phyloP scores from a whole-genome alignment of 2,888 invertebrate species.

The Aspidapion aeneum region DNA sequence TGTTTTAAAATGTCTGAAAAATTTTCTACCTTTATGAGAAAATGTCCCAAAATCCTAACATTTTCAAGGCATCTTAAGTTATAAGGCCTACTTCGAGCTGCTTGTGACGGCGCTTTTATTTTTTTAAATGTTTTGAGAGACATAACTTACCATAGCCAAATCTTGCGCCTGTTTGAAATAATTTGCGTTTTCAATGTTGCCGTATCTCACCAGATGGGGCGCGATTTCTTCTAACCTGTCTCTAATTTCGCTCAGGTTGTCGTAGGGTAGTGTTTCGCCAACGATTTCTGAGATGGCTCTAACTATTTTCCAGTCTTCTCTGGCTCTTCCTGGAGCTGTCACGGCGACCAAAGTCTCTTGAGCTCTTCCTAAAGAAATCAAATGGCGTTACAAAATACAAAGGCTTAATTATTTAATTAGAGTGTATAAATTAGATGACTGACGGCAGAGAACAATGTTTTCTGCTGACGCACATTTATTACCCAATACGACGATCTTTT shows the following conservation, averaged over 20 bases:
- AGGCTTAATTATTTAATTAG: no score
- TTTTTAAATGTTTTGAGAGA: no score
- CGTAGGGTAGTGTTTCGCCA: conserved; percentile 68
- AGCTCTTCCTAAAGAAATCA: conserved; percentile 71
- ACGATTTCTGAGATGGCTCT: conserved; percentile 92
- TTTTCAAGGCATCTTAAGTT: not conserved
- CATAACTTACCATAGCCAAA: conserved; percentile 59
- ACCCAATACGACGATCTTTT: no score
- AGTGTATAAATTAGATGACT: no score
- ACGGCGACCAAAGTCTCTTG: conserved; percentile 88
- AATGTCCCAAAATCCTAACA: not conserved
- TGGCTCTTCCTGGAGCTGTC: conserved; percentile 86
- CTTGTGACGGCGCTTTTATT: no score
- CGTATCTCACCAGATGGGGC: conserved; percentile 85
- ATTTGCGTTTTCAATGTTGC: conserved; percentile 78
- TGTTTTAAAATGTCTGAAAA: no score
- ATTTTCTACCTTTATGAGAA: no score
- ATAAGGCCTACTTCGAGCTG: no score
- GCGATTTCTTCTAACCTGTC: conserved; percentile 79
- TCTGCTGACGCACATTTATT: no score
- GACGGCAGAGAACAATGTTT: no score
- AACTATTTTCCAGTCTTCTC: conserved; percentile 98
- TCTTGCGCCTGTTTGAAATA: conserved; percentile 79
- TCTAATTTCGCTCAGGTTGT: conserved; percentile 79
- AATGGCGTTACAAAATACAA: no score